Evolutionary conservation across 2,888 invertebrate species (phyloP).

Genomic region (Nineta flava): DNA sequence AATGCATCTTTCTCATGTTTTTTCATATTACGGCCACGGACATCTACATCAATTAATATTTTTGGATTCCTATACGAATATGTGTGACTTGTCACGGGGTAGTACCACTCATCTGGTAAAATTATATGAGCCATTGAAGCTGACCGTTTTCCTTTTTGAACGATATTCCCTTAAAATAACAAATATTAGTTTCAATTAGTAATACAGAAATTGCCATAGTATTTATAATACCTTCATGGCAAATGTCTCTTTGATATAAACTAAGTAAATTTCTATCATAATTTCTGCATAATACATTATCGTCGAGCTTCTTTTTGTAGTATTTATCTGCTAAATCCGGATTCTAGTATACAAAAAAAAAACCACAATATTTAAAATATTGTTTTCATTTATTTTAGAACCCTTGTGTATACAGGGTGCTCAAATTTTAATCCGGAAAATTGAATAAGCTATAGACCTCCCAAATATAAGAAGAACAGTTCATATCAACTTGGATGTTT

Average conservation of each 20-base stretch:
- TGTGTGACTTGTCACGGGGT: conserved; percentile 11
- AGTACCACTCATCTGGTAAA: conserved; percentile 10
- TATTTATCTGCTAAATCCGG: not conserved
- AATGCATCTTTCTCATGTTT: not conserved
- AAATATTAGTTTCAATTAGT: not conserved
- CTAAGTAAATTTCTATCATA: conserved; percentile 10
- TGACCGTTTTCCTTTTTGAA: conserved; percentile 7
- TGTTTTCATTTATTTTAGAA: too few species aligned
- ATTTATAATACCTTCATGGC: conserved; percentile 6
- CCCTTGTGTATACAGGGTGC: too few species aligned
- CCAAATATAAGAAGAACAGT: too few species aligned
- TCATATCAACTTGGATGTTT: too few species aligned
- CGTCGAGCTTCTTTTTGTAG: conserved; percentile 6
- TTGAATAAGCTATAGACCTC: too few species aligned
- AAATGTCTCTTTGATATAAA: conserved; percentile 9
- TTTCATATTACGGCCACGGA: not conserved
- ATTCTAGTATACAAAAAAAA: not conserved
- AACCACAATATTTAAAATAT: too few species aligned
- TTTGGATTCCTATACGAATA: conserved; percentile 10
- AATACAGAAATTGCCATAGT: not conserved
- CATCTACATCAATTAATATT: not conserved
- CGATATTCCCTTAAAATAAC: conserved; percentile 6
- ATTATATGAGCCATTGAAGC: conserved; percentile 1
- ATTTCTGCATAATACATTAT: conserved; percentile 7
- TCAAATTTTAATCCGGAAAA: too few species aligned